A percentile compares a stretch with the other conserved stretches of the same genome.
phyloP scores from a whole-genome alignment of 2,888 invertebrate genomes.

The Eubasilissa splendida region DNA sequence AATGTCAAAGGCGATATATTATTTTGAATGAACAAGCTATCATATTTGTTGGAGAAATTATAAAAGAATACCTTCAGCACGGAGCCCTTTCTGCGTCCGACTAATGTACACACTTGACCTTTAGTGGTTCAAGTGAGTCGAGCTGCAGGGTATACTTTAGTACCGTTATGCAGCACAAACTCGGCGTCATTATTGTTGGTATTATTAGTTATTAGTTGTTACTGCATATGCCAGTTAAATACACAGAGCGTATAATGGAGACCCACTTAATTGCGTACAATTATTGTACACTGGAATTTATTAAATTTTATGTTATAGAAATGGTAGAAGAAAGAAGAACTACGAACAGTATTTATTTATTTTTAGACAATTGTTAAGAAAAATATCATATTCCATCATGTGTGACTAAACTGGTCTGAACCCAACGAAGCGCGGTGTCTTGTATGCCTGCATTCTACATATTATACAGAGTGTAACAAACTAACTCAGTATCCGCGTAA shows the following conservation, averaged over 20 bases:
- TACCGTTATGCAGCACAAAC: conserved; percentile 26
- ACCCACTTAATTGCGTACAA: conserved; percentile 4
- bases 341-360: too few species aligned
- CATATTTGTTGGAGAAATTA: neutral
- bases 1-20: too few species aligned
- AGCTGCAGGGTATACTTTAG: neutral
- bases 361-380: too few species aligned
- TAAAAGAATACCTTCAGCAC: neutral
- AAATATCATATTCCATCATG: too few species aligned
- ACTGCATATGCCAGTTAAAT: neutral
- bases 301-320: neutral
- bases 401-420: too few species aligned
- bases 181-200: conserved; percentile 32
- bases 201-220: conserved; percentile 7
- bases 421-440: too few species aligned
- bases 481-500: too few species aligned
- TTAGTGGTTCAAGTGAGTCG: conserved; percentile 21
- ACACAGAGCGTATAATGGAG: neutral
- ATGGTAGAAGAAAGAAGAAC: too few species aligned
- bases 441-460: too few species aligned
- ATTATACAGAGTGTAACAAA: too few species aligned
- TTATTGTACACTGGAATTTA: neutral
- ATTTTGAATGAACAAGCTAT: too few species aligned
- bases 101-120: conserved; percentile 8
- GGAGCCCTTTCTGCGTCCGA: neutral